Evolutionary conservation across 1,140 invertebrate genomes (phyloP).

Genomic region (Heliconius eleuchia): DNA sequence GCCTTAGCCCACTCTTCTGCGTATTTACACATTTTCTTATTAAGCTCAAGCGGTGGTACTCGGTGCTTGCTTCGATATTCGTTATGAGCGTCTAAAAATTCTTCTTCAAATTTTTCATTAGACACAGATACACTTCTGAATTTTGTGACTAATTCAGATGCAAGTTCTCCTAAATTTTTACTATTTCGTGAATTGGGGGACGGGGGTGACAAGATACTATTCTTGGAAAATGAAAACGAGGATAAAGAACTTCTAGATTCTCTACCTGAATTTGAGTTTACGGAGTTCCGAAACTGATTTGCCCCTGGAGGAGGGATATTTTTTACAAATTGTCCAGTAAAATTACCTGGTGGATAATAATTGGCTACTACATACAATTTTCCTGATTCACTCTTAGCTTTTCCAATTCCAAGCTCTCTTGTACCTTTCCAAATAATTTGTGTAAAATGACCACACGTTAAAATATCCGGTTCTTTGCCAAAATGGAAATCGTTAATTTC

Average conservation of each 20-base stretch:
- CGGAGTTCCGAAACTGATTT: constrained; percentile 54
- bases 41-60: constrained; percentile 85
- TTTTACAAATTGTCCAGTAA: constrained; percentile 85
- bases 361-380: constrained; percentile 88
- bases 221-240: constrained; percentile 52
- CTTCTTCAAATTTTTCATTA: constrained; percentile 80
- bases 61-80: constrained; percentile 87
- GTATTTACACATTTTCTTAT: constrained; percentile 86
- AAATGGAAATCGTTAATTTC: constrained; percentile 85
- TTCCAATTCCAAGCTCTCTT: constrained; percentile 88
- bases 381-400: constrained; percentile 83
- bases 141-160: constrained; percentile 65
- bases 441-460: constrained; percentile 86
- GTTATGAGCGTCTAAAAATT: constrained; percentile 89
- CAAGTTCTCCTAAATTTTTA: constrained; percentile 63
- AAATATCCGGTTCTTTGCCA: constrained; percentile 83
- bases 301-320: constrained; percentile 85
- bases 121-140: constrained; percentile 61
- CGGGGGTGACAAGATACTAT: constrained; percentile 46
- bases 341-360: constrained; percentile 92
- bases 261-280: constrained; percentile 19
- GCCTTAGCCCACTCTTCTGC: constrained; percentile 91
- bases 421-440: constrained; percentile 89
- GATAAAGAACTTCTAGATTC: constrained; percentile 32
- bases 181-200: constrained; percentile 63